Evolutionary conservation across 1,140 invertebrate genomes (phyloP).

Genomic region (Zaprionus capensis): DNA sequence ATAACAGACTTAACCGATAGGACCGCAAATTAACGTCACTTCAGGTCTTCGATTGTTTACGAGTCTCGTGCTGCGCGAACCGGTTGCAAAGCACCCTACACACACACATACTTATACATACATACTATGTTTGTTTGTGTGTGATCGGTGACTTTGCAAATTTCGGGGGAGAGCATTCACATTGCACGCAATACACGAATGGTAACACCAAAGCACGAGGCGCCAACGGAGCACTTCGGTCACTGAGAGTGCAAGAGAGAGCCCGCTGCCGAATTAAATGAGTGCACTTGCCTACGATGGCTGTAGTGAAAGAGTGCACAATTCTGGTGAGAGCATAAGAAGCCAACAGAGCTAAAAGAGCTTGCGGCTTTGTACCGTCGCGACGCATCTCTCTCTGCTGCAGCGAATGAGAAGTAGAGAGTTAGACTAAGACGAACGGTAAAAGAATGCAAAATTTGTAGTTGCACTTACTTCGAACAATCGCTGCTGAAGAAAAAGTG

Average conservation of each 20-base stretch:
- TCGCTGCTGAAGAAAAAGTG: too few species aligned
- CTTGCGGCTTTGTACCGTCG: too few species aligned
- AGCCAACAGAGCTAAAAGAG: not conserved
- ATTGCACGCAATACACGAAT: not conserved
- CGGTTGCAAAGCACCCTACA: conserved; percentile 16
- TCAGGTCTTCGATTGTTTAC: conserved; percentile 6
- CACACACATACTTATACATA: not conserved
- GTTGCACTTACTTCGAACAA: too few species aligned
- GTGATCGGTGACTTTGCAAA: conserved; percentile 25
- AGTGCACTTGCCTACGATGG: too few species aligned
- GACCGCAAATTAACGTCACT: not conserved
- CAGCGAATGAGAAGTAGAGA: not conserved
- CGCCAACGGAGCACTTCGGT: not conserved
- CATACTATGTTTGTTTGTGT: not conserved
- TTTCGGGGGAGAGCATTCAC: conserved; percentile 1
- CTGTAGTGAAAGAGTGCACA: too few species aligned
- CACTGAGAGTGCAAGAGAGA: not conserved
- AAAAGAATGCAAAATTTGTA: too few species aligned
- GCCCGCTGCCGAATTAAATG: too few species aligned
- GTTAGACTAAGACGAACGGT: too few species aligned
- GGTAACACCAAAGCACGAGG: not conserved
- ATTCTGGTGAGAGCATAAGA: not conserved
- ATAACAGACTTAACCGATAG: conserved; percentile 17
- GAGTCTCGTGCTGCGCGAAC: conserved; percentile 30
- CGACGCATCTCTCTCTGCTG: not conserved